Conservation (phyloP, 2,113 vertebrate genomes). For the Nothobranchius furzeri region DNA sequence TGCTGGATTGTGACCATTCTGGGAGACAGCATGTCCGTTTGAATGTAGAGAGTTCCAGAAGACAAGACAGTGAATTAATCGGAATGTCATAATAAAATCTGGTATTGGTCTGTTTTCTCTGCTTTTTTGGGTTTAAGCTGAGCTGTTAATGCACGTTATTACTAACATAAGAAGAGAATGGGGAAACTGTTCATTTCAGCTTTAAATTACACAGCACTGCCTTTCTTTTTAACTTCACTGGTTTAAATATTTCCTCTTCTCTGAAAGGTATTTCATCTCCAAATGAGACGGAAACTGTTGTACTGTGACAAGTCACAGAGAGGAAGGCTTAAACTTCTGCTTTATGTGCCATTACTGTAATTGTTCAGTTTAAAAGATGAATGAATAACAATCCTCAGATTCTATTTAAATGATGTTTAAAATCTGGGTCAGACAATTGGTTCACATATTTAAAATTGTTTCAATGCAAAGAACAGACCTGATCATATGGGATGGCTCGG, state of each 20-base stretch:
- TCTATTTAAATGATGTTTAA: background rate
- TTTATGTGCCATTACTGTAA: constrained; percentile 11
- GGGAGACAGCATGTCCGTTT: constrained; percentile 47
- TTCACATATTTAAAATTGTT: background rate
- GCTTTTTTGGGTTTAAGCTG: too few species aligned
- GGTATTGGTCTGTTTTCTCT: too few species aligned
- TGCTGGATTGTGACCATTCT: constrained; percentile 35
- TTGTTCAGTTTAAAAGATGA: background rate
- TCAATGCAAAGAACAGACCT: background rate
- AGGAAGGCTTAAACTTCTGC: constrained; percentile 42
- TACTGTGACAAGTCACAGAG: constrained; percentile 10
- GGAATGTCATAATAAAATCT: too few species aligned
- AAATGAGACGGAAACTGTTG: constrained; percentile 37
- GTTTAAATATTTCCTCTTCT: background rate
- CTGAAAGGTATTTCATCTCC: background rate
- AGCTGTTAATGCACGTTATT: too few species aligned
- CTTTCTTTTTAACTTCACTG: too few species aligned
- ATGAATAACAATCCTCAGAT: background rate
- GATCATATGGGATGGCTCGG: too few species aligned
- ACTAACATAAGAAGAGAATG: too few species aligned
- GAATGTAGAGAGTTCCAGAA: constrained; percentile 59
- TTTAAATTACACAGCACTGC: too few species aligned
- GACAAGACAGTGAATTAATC: background rate
- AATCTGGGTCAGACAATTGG: background rate
- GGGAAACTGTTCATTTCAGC: too few species aligned